Percentiles rank a stretch among this genome's conserved stretches.
phyloP scores from a whole-genome alignment of 2,113 vertebrate species.

The Muntiacus muntjak region DNA sequence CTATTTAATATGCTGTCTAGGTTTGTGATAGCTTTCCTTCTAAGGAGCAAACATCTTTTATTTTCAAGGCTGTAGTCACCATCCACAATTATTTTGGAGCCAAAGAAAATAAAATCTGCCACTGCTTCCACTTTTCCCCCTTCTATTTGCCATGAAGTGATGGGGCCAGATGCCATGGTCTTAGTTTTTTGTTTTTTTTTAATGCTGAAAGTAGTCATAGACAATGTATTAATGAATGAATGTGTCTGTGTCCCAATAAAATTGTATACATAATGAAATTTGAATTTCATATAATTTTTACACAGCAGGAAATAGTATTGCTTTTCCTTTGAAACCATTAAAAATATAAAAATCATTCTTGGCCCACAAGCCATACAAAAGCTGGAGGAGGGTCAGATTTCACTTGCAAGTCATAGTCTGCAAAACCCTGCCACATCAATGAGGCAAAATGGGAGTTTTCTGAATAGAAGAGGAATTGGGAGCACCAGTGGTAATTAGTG shows the following conservation, averaged over 20 bases:
- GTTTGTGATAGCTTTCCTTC: not conserved
- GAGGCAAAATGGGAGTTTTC: not conserved
- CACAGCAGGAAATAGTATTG: not conserved
- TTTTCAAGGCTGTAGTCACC: not conserved
- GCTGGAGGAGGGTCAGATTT: not conserved
- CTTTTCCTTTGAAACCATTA: not conserved
- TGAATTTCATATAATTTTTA: not conserved
- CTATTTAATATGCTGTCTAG: not conserved
- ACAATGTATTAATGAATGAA: not conserved
- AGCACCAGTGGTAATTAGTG: not conserved
- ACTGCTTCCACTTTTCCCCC: not conserved
- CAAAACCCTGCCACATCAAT: not conserved
- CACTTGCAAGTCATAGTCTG: not conserved
- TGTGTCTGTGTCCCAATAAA: not conserved
- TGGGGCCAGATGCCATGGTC: fast-evolving
- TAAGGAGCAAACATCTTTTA: not conserved
- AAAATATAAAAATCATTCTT: not conserved
- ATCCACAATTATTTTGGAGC: not conserved
- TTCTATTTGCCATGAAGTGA: not conserved
- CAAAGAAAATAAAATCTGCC: not conserved
- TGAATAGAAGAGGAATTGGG: not conserved
- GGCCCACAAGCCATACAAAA: not conserved
- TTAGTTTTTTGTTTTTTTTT: not conserved
- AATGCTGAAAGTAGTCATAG: not conserved
- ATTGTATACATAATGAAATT: not conserved